These are phyloP conservation scores for Drosophila seguyi DNA, from an alignment of 1,140 invertebrate genomes.

Conservation along the genomic window DNA sequence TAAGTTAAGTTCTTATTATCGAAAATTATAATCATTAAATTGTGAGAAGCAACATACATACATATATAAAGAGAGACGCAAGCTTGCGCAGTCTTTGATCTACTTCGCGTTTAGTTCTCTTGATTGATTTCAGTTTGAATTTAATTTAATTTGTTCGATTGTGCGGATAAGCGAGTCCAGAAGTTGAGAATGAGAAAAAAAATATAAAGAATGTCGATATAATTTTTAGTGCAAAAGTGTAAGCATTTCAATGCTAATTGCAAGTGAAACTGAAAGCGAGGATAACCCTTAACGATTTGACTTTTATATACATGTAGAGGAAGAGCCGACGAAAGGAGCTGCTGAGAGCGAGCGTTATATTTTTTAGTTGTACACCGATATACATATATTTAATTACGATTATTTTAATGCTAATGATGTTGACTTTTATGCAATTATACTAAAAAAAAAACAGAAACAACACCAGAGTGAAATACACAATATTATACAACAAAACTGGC, in stretches of 20 bases:
- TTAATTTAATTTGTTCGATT: constrained; percentile 35
- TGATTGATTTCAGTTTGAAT: constrained; percentile 46
- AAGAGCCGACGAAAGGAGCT: constrained; percentile 20
- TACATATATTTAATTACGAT: constrained; percentile 72
- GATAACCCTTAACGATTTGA: constrained; percentile 65
- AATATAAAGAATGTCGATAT: constrained; percentile 77
- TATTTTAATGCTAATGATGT: constrained; percentile 72
- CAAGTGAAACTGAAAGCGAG: constrained; percentile 62
- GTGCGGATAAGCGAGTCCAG: constrained; percentile 23
- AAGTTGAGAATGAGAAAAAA: constrained; percentile 27
- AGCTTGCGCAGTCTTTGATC: constrained; percentile 20
- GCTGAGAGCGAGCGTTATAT: constrained; percentile 45
- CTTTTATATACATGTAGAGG: constrained; percentile 56
- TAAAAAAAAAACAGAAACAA: constrained; percentile 68
- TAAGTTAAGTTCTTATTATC: constrained; percentile 44
- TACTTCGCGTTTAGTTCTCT: constrained; percentile 21
- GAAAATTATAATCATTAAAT: constrained; percentile 36
- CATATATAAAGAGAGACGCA: not conserved
- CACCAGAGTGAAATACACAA: constrained; percentile 78
- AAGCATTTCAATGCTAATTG: constrained; percentile 40
- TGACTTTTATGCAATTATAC: constrained; percentile 81
- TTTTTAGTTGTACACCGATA: constrained; percentile 67
- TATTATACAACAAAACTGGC: constrained; percentile 73
- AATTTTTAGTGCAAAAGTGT: constrained; percentile 73
- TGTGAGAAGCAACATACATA: constrained; percentile 29